A percentile compares a stretch with the other conserved stretches of the same genome.
Conservation (phyloP, 1,140 invertebrate species). For the Achroia grisella region DNA sequence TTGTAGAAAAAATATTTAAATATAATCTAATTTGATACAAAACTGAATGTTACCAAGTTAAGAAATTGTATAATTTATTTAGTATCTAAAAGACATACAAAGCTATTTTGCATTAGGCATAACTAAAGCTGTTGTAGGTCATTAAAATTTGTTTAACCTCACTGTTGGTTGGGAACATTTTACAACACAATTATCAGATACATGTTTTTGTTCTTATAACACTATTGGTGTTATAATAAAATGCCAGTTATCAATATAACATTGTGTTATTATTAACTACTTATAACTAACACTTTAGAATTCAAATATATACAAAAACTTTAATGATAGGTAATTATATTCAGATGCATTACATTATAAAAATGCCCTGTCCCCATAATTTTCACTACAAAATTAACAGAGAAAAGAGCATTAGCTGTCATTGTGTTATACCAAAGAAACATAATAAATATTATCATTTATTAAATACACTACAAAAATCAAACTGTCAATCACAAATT, state of each 20-base stretch:
- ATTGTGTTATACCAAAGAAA: no score
- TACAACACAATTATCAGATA: background rate
- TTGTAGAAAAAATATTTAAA: no score
- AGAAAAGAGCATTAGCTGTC: no score
- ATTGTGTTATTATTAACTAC: constrained; percentile 55
- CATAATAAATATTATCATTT: no score
- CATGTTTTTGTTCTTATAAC: constrained; percentile 17
- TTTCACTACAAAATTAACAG: no score
- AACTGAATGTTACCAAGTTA: no score
- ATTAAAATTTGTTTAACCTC: constrained; percentile 3
- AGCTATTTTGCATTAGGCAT: constrained; percentile 12
- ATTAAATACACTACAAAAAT: no score
- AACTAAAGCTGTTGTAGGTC: constrained; percentile 14
- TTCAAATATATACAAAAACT: constrained; percentile 67
- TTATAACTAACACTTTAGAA: constrained; percentile 58
- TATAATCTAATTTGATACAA: no score
- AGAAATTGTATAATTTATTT: no score
- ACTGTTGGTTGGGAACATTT: constrained; percentile 7
- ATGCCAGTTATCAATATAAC: constrained; percentile 8
- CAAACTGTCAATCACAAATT: no score
- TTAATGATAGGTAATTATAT: constrained; percentile 9
- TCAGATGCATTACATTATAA: no score
- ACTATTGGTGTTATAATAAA: constrained; percentile 8
- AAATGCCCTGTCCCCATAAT: no score
- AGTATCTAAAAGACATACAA: constrained; percentile 1